Evolutionary conservation across 1,140 invertebrate species (phyloP).

Genomic region (Drosophila sproati): DNA sequence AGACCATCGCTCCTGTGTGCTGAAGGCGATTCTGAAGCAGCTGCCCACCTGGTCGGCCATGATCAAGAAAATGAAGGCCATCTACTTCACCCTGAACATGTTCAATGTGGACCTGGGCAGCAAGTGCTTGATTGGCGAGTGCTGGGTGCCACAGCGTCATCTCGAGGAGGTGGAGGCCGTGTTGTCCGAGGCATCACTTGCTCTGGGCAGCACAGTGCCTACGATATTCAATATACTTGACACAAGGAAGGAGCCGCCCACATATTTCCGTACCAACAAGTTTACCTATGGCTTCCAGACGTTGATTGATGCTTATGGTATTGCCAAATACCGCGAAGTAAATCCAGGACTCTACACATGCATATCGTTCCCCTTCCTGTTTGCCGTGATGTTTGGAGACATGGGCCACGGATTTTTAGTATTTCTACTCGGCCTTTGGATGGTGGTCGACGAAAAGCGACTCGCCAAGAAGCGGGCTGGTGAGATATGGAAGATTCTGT

Average conservation of each 20-base stretch:
- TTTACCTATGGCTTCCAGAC: conserved; percentile 93
- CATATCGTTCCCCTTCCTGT: conserved; percentile 91
- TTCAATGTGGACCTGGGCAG: conserved; percentile 96
- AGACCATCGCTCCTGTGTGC: conserved; percentile 96
- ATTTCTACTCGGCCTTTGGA: conserved; percentile 87
- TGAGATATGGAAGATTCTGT: conserved; percentile 98
- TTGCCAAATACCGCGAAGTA: conserved; percentile 90
- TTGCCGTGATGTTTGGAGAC: conserved; percentile 92
- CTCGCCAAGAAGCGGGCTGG: conserved; percentile 87
- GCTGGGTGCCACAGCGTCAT: conserved; percentile 96
- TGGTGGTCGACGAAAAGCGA: conserved; percentile 91
- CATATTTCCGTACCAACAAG: conserved; percentile 92
- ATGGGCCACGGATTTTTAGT: conserved; percentile 90
- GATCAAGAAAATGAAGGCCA: conserved; percentile 93
- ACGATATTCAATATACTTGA: conserved; percentile 95
- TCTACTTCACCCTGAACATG: conserved; percentile 94
- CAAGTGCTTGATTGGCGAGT: conserved; percentile 97
- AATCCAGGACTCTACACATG: conserved; percentile 92
- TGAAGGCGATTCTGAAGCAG: conserved; percentile 96
- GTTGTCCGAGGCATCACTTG: conserved; percentile 95
- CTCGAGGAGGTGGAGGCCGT: conserved; percentile 94
- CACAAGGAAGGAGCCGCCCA: conserved; percentile 89
- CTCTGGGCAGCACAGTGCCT: conserved; percentile 94
- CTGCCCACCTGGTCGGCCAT: conserved; percentile 97
- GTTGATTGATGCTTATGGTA: conserved; percentile 94